These are phyloP conservation scores for Eulemur rufifrons DNA, from an alignment of 2,113 vertebrate species.

Conservation along the genomic window DNA sequence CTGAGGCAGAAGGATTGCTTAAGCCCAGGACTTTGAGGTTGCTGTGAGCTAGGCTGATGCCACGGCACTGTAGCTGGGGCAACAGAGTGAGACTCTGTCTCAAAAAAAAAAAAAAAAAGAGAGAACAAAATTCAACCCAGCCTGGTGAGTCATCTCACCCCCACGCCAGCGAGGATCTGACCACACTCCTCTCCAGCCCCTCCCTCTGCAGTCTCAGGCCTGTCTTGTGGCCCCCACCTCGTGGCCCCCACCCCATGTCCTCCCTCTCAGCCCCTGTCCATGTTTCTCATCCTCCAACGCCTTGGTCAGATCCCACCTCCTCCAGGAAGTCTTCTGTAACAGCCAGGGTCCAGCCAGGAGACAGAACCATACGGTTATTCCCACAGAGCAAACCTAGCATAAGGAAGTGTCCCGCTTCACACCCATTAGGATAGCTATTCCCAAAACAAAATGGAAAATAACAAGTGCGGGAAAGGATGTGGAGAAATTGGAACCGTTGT, in stretches of 20 bases:
- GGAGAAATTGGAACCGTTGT: accelerated
- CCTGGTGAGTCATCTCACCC: not conserved
- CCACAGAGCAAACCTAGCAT: accelerated
- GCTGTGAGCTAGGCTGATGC: no score
- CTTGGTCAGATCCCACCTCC: no score
- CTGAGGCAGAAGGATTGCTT: no score
- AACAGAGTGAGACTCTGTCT: no score
- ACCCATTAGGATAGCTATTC: accelerated
- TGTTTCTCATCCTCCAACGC: not conserved
- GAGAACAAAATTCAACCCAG: not conserved
- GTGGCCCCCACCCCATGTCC: not conserved
- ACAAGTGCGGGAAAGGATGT: accelerated
- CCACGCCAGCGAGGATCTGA: accelerated
- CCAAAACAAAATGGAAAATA: not conserved
- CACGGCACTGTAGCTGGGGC: no score
- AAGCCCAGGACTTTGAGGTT: no score
- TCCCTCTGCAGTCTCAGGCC: not conserved
- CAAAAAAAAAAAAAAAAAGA: no score
- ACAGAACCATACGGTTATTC: accelerated
- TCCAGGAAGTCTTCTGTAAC: not conserved
- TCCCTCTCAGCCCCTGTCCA: accelerated
- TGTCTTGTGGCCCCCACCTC: not conserved
- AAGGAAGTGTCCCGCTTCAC: accelerated
- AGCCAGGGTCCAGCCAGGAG: not conserved
- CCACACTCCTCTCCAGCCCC: accelerated